These are phyloP conservation scores for Papilio elwesi DNA, from an alignment of 2,888 invertebrate genomes.

Conservation along the genomic window DNA sequence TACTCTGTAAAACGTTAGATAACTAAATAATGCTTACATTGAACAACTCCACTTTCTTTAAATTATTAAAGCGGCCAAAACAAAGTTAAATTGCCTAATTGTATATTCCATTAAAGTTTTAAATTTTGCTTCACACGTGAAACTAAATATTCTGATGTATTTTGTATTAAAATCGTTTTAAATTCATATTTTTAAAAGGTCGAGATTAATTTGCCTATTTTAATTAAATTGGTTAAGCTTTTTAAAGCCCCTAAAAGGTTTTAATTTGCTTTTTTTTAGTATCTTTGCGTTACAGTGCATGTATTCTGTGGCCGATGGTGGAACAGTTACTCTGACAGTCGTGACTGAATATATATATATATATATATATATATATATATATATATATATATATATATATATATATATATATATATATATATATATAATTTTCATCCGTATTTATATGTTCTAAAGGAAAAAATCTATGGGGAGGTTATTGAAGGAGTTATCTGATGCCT, in stretches of 20 bases:
- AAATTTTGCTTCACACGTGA: conserved; percentile 21
- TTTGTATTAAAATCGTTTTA: background rate
- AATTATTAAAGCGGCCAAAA: conserved; percentile 14
- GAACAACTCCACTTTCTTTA: conserved; percentile 8
- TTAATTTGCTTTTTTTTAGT: no score
- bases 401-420: no score
- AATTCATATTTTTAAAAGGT: background rate
- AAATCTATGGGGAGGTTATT: no score
- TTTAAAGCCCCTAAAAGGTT: background rate
- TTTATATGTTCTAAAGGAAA: no score
- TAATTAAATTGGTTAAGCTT: background rate
- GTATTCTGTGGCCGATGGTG: no score
- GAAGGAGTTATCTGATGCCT: no score
- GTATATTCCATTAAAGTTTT: conserved; percentile 27
- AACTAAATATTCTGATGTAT: conserved; percentile 1
- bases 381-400: no score
- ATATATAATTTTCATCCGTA: no score
- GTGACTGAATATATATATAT: no score
- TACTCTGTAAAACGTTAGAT: conserved; percentile 4
- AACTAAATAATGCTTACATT: conserved; percentile 10
- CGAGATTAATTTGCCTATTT: background rate
- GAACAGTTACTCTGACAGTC: no score
- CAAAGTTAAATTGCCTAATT: conserved; percentile 30
- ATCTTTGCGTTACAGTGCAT: no score
- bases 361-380: no score